Conservation (phyloP, 2,113 vertebrate genomes). For the Ellobius talpinus region DNA sequence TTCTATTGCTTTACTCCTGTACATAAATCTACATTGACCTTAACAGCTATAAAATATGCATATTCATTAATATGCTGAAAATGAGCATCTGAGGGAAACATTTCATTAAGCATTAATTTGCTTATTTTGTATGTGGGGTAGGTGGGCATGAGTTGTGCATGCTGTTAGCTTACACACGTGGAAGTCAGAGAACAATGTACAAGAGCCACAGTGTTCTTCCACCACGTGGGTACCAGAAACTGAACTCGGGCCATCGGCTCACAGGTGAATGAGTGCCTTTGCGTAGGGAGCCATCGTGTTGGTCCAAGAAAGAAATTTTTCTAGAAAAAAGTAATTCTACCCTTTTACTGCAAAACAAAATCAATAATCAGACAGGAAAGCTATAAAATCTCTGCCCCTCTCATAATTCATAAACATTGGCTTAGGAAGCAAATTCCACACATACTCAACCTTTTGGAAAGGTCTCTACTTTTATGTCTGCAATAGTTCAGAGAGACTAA, state of each 20-base stretch:
- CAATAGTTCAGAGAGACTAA: constrained; percentile 2
- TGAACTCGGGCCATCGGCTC: no score
- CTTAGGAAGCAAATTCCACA: constrained; percentile 26
- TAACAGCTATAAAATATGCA: background rate
- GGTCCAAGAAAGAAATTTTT: background rate
- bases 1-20: background rate
- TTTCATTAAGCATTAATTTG: background rate
- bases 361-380: constrained; percentile 30
- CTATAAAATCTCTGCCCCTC: constrained; percentile 19
- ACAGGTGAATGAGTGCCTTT: background rate
- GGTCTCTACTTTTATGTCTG: constrained; percentile 31
- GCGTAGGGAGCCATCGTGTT: background rate
- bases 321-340: constrained; percentile 6
- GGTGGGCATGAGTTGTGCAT: background rate
- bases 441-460: background rate
- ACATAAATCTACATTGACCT: background rate
- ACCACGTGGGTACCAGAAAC: background rate
- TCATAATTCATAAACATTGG: constrained; percentile 41
- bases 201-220: background rate
- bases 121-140: background rate
- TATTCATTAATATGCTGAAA: background rate
- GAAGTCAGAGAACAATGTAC: background rate
- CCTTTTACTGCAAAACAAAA: constrained; percentile 15
- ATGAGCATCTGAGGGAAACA: background rate
- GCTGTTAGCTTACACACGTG: background rate